Evolutionary conservation across 2,888 invertebrate genomes (phyloP).

Genomic region (Pomacea canaliculata): DNA sequence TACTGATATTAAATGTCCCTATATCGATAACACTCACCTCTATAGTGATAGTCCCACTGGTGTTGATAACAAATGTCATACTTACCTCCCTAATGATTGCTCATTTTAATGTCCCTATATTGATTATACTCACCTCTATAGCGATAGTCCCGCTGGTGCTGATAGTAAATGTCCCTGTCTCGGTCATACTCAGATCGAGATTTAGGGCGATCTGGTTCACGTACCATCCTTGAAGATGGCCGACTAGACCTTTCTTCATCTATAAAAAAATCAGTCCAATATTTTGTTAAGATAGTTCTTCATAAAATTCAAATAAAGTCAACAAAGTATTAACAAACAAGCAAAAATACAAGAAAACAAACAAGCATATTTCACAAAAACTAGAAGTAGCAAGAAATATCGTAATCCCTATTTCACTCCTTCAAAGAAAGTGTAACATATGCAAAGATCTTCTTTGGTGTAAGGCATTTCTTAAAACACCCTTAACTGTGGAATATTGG

Average conservation of each 20-base stretch:
- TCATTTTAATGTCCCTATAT: neutral
- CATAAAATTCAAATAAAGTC: too few relatives aligned
- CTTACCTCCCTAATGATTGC: conserved; percentile 41
- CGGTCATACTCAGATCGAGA: conserved; percentile 49
- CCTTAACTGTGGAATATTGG: too few relatives aligned
- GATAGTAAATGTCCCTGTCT: conserved; percentile 36
- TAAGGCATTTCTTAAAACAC: too few relatives aligned
- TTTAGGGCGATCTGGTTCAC: conserved; percentile 35
- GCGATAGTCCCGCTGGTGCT: conserved; percentile 41
- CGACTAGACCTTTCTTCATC: conserved; percentile 44
- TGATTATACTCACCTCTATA: conserved; percentile 30
- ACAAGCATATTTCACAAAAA: too few relatives aligned
- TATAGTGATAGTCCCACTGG: neutral
- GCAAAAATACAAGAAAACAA: too few relatives aligned
- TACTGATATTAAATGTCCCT: too few relatives aligned
- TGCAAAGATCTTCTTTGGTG: too few relatives aligned
- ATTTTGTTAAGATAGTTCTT: neutral
- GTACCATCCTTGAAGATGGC: conserved; percentile 43
- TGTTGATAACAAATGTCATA: too few relatives aligned
- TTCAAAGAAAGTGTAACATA: too few relatives aligned
- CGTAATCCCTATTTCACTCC: too few relatives aligned
- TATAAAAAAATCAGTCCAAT: conserved; percentile 16
- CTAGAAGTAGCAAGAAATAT: too few relatives aligned
- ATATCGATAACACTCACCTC: neutral
- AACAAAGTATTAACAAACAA: too few relatives aligned